Evolutionary conservation across 2,888 invertebrate species (phyloP), one percentile per base, ranked within the genome.

Genomic region (Chrysolina oricalcia): DNA sequence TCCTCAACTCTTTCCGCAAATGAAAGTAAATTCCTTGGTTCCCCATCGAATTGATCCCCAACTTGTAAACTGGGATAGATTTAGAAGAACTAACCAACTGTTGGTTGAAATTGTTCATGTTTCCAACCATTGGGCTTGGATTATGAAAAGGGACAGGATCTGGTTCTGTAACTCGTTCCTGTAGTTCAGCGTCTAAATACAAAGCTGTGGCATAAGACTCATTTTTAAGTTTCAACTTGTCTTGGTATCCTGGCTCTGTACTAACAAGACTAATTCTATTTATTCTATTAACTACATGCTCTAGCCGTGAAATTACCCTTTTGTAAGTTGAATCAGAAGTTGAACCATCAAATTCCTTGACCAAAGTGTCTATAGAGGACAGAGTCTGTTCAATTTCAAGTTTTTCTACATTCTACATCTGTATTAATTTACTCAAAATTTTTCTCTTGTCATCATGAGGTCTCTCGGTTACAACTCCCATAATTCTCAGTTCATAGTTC

Each of bases 1-100:
- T 70, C 63, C 15, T 50, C 50, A 35, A 70, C 8, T 2, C 27
- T 43, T 48, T 70, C 64, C 35, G 35, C 10, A 35, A 70, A 70
- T 6, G 27, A 35, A 6, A 56, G 13, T 2, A 69, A 8, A 13
- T 21, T 40, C 27, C 56, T 56, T 23, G 69, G 19, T 17, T 69
- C 56, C 9, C 56, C 69, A 13, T 56, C 69, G 21, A 69, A 69
- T 13, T 56, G 40, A 21, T 21, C 13, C 56, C 40, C 41, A 69
- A 19, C 23, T 56, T 41, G 35, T 69, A 69, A 11, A 56, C 35
- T 15, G 56, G 69, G 40, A 56, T 41, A 17, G 41, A 19, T 21
- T 46, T 69, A 4, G 53, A 53, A n/a, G 63, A 23, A 2, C 19
- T 53, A 21, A 10, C 1, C 2, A 21, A 21, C 9, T 1, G 8